Conservation (phyloP, 2,113 vertebrate species). For the Tylochromis polylepis region DNA sequence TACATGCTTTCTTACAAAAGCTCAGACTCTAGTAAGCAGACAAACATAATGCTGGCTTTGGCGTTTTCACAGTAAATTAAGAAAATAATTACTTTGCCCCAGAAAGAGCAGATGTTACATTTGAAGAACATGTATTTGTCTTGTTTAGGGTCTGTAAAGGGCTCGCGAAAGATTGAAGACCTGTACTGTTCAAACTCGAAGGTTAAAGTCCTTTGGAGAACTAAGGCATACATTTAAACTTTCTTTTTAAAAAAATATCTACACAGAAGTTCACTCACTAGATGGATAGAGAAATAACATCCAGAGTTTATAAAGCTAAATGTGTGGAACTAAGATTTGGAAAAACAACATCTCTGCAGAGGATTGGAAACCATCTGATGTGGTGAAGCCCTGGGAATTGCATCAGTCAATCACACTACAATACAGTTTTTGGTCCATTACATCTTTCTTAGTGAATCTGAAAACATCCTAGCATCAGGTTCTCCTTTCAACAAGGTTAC, state of each 20-base stretch:
- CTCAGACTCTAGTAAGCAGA: neutral
- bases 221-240: neutral
- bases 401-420: neutral
- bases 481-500: neutral
- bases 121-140: neutral
- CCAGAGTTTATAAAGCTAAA: neutral
- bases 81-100: too few species aligned
- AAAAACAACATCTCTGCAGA: neutral
- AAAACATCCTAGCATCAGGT: neutral
- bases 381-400: neutral
- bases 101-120: neutral
- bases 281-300: neutral
- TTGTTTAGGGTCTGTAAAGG: too few species aligned
- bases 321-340: neutral
- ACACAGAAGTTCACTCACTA: neutral
- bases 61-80: too few species aligned
- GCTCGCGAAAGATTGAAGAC: neutral
- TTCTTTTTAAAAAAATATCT: neutral
- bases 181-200: neutral
- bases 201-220: fast-evolving
- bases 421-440: neutral
- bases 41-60: neutral
- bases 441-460: neutral
- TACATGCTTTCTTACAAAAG: neutral
- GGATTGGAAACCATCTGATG: neutral